Evolutionary conservation across 2,113 vertebrate genomes (phyloP).

Genomic region (Nanorana parkeri): DNA sequence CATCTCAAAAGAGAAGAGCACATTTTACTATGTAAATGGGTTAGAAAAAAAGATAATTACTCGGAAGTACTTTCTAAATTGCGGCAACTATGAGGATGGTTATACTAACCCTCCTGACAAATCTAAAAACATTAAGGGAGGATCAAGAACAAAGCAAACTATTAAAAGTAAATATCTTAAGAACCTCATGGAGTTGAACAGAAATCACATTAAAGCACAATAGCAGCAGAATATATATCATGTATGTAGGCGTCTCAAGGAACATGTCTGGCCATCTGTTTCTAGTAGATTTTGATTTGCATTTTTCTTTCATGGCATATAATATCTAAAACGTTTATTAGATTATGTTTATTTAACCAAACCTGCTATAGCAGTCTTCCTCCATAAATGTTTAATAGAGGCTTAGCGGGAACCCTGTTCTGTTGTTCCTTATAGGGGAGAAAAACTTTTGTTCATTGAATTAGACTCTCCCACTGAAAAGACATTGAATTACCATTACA

Average conservation of each 20-base stretch:
- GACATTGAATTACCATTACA: not conserved
- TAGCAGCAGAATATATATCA: not conserved
- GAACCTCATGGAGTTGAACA: too few species aligned
- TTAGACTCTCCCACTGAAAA: not conserved
- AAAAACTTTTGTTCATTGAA: not conserved
- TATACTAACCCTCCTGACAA: too few species aligned
- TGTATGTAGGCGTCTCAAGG: conserved; percentile 1
- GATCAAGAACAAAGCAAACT: too few species aligned
- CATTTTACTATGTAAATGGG: too few species aligned
- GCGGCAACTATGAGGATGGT: too few species aligned
- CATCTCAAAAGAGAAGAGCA: too few species aligned
- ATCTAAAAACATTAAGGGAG: too few species aligned
- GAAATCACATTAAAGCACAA: too few species aligned
- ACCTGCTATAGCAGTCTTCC: not conserved
- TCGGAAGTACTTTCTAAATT: too few species aligned
- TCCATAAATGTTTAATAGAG: not conserved
- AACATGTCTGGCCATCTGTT: not conserved
- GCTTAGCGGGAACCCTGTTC: not conserved
- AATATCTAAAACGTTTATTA: not conserved
- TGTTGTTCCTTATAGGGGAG: not conserved
- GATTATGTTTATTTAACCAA: not conserved
- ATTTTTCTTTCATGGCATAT: not conserved
- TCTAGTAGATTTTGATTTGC: not conserved
- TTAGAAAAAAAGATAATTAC: too few species aligned
- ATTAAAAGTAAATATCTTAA: too few species aligned